Conservation (phyloP, 2,888 invertebrate species). For the Gymnosoma rotundatum region DNA sequence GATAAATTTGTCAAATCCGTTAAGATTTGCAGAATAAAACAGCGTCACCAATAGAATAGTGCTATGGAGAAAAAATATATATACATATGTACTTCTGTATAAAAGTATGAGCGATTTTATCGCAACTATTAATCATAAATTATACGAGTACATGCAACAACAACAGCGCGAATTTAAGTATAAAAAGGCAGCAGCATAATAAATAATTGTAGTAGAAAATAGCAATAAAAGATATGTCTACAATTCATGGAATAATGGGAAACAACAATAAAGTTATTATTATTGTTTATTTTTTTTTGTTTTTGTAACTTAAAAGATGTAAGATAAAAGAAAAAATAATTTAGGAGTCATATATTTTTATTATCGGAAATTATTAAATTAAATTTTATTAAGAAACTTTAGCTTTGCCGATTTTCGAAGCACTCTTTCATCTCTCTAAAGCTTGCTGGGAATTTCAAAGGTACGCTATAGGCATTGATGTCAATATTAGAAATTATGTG, state of each 20-base stretch:
- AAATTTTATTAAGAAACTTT: too few species aligned
- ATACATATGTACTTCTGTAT: too few species aligned
- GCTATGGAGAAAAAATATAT: slow-evolving; percentile 12
- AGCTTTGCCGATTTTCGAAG: too few species aligned
- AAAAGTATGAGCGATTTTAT: slow-evolving; percentile 65
- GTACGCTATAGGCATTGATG: too few species aligned
- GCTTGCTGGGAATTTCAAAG: too few species aligned
- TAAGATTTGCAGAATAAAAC: slow-evolving; percentile 57
- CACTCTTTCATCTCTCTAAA: too few species aligned
- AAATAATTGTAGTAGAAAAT: slow-evolving; percentile 30
- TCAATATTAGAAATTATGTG: too few species aligned
- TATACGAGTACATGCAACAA: slow-evolving; percentile 20
- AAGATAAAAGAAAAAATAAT: not conserved
- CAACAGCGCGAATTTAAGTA: slow-evolving; percentile 14
- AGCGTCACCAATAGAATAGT: slow-evolving; percentile 33
- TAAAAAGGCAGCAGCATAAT: slow-evolving; percentile 15
- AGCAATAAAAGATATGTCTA: slow-evolving; percentile 30
- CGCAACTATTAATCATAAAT: slow-evolving; percentile 69
- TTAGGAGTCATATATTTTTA: too few species aligned
- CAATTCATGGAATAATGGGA: slow-evolving; percentile 16
- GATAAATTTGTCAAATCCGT: slow-evolving; percentile 79
- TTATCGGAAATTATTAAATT: too few species aligned
- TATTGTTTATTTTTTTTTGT: too few species aligned
- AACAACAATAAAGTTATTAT: slow-evolving; percentile 29
- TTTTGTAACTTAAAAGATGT: slow-evolving; percentile 24